phyloP scores from a whole-genome alignment of 2,797 vertebrate species.

The Neosilurus hyrtlii region DNA sequence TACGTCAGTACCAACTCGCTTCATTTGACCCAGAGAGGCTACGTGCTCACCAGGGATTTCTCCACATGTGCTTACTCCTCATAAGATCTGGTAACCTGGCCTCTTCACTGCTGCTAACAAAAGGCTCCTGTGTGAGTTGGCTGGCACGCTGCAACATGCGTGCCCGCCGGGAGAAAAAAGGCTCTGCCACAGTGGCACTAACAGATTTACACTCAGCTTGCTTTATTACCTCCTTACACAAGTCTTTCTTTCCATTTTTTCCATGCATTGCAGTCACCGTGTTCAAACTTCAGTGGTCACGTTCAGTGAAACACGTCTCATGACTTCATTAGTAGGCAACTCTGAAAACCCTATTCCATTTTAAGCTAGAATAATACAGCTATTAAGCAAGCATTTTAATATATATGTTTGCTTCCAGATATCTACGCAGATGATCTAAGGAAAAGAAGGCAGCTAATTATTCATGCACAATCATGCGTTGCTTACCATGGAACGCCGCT shows the following conservation, averaged over 20 bases:
- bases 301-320: background rate
- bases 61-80: slow-evolving; percentile 25
- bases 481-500: background rate
- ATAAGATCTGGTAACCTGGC: slow-evolving; percentile 54
- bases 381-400: background rate
- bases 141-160: slow-evolving; percentile 67
- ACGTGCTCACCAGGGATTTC: slow-evolving; percentile 6
- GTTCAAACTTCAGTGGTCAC: background rate
- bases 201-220: slow-evolving; percentile 66
- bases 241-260: slow-evolving; percentile 45
- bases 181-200: slow-evolving; percentile 68
- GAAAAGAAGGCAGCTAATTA: background rate
- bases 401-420: background rate
- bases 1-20: slow-evolving; percentile 3
- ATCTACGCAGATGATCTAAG: slow-evolving; percentile 6
- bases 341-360: background rate
- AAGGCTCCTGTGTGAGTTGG: slow-evolving; percentile 51
- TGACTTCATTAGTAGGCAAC: background rate
- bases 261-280: background rate
- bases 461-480: slow-evolving; percentile 4
- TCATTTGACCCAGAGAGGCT: slow-evolving; percentile 20
- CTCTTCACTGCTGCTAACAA: slow-evolving; percentile 51
- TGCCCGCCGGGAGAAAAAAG: slow-evolving; percentile 45
- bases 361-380: background rate
- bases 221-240: slow-evolving; percentile 63